phyloP scores from a whole-genome alignment of 2,888 invertebrate genomes.

The Pachymerium ferrugineum region DNA sequence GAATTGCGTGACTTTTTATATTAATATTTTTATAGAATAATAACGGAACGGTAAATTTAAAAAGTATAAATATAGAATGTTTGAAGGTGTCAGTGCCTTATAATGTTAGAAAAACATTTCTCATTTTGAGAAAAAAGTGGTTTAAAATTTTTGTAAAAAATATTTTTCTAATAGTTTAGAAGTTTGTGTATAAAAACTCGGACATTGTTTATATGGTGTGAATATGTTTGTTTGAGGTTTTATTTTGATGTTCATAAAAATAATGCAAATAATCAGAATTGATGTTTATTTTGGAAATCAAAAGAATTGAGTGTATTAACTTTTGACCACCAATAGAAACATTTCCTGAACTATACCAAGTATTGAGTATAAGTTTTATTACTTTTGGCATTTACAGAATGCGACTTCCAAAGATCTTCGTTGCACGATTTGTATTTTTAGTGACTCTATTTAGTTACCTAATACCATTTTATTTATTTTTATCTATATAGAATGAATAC shows the following conservation, averaged over 20 bases:
- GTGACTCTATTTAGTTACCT: too few relatives aligned
- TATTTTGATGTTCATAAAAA: slow-evolving; percentile 13
- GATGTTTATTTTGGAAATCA: too few relatives aligned
- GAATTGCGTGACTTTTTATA: not conserved
- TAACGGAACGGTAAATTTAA: not conserved
- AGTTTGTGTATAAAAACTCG: slow-evolving; percentile 1
- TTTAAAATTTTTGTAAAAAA: slow-evolving; percentile 11
- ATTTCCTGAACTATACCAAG: too few relatives aligned
- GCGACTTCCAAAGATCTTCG: too few relatives aligned
- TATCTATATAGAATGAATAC: too few relatives aligned
- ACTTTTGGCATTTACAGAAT: too few relatives aligned
- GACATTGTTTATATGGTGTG: slow-evolving; percentile 13
- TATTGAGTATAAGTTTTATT: too few relatives aligned
- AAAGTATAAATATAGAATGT: not conserved
- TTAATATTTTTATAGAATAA: slow-evolving; percentile 17
- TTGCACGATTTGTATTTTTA: too few relatives aligned
- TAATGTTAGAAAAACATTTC: slow-evolving; percentile 11
- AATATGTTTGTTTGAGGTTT: slow-evolving; percentile 21
- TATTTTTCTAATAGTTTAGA: slow-evolving; percentile 23
- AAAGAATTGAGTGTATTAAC: too few relatives aligned
- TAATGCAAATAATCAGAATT: too few relatives aligned
- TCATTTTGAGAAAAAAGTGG: not conserved
- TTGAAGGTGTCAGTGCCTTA: not conserved
- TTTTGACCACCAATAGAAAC: too few relatives aligned
- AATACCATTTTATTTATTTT: too few relatives aligned